Percentiles rank a stretch among this genome's conserved stretches.
Conservation (phyloP, 2,113 vertebrate species). For the Mustela nigripes region DNA sequence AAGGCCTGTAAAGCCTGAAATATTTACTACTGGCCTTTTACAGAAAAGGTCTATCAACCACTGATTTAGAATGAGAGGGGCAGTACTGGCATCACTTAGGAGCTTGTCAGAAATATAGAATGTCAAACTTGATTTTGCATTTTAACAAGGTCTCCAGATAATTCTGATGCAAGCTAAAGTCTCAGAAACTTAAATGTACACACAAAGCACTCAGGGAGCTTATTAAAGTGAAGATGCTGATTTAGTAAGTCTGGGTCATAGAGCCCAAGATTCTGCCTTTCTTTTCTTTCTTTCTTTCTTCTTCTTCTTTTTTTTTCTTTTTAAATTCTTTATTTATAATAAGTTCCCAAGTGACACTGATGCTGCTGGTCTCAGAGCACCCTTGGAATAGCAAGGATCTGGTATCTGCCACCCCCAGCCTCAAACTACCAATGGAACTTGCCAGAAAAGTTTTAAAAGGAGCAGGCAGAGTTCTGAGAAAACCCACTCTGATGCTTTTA, state of each 20-base stretch:
- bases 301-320: not conserved
- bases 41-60: not conserved
- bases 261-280: not conserved
- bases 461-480: not conserved
- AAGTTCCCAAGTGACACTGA: not conserved
- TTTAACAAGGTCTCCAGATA: not conserved
- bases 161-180: not conserved
- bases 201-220: not conserved
- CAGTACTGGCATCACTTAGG: not conserved
- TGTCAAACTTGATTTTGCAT: not conserved
- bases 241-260: not conserved
- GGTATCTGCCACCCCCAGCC: not conserved
- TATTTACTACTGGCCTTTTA: not conserved
- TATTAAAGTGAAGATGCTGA: not conserved
- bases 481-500: not conserved
- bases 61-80: not conserved
- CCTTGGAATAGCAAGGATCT: not conserved
- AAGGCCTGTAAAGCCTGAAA: not conserved
- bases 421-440: not conserved
- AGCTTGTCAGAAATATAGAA: not conserved
- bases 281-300: not conserved
- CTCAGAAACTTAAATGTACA: not conserved
- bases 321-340: not conserved
- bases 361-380: rapidly evolving
- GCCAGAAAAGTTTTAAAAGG: not conserved